A percentile compares a stretch with the other conserved stretches of the same genome.
Evolutionary conservation across 2,888 invertebrate genomes (phyloP).

Genomic region (Gasteruption jaculator): DNA sequence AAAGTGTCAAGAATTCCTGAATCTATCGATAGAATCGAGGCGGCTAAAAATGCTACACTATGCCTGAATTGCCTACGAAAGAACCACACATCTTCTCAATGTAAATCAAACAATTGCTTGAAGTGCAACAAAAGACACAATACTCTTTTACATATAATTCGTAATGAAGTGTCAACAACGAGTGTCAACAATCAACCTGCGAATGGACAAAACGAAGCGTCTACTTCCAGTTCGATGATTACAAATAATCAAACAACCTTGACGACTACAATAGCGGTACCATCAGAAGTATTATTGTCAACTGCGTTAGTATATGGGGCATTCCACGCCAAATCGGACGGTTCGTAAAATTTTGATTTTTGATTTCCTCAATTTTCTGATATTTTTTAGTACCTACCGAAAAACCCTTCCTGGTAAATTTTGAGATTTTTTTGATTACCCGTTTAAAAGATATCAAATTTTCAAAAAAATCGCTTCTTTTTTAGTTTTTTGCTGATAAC

Average conservation of each 20-base stretch:
- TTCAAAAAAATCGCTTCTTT: no score
- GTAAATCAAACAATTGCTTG: neutral
- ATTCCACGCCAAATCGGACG: no score
- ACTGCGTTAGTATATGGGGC: neutral
- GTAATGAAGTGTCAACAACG: no score
- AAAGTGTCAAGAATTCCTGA: neutral
- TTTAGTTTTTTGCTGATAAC: no score
- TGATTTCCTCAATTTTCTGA: no score
- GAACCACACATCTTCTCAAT: neutral
- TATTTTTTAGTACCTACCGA: no score
- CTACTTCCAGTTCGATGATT: neutral
- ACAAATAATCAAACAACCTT: neutral
- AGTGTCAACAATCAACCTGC: neutral
- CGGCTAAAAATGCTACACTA: neutral
- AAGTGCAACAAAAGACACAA: conserved; percentile 1
- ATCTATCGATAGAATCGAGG: neutral
- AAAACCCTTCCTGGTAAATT: no score
- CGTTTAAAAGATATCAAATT: no score
- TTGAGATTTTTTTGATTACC: no score
- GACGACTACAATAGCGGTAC: neutral
- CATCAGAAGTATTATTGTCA: conserved; percentile 1
- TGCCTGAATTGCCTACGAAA: conserved; percentile 6
- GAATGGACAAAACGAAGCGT: neutral
- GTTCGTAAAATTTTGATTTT: no score
- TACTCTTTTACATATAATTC: conserved; percentile 2